Conservation (phyloP, 2,797 vertebrate genomes). For the Anas capensis region DNA sequence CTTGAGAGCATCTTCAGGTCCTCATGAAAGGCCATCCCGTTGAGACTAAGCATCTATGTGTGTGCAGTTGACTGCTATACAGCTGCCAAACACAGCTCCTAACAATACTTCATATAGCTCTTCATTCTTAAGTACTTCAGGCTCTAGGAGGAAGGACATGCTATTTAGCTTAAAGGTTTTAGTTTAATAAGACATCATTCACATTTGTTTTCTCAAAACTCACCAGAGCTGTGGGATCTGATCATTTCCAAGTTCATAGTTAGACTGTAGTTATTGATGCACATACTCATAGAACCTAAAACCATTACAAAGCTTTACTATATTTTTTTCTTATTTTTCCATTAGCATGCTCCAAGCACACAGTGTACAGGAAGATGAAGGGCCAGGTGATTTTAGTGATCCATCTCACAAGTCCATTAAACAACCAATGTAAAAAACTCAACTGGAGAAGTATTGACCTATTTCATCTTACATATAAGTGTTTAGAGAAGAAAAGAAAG, state of each 20-base stretch:
- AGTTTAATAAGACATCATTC: background rate
- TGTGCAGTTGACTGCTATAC: background rate
- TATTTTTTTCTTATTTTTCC: background rate
- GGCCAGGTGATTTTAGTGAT: background rate
- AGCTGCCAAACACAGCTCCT: background rate
- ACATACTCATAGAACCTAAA: background rate
- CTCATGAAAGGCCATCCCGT: background rate
- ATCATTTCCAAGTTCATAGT: background rate
- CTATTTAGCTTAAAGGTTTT: background rate
- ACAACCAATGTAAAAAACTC: rapidly evolving
- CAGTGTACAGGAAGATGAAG: background rate
- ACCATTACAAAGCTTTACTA: rapidly evolving
- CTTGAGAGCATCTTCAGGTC: background rate
- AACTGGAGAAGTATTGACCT: background rate
- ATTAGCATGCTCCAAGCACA: background rate
- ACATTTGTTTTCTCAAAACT: background rate
- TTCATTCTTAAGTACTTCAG: background rate
- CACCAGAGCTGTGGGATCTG: background rate
- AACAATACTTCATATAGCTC: background rate
- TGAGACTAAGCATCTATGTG: rapidly evolving
- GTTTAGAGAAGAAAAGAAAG: background rate
- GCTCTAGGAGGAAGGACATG: background rate
- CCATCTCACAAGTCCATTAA: background rate
- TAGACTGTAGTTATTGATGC: background rate
- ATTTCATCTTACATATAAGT: background rate